Evolutionary conservation across 1,140 invertebrate genomes (phyloP).

Genomic region (Bilobella aurantiaca): DNA sequence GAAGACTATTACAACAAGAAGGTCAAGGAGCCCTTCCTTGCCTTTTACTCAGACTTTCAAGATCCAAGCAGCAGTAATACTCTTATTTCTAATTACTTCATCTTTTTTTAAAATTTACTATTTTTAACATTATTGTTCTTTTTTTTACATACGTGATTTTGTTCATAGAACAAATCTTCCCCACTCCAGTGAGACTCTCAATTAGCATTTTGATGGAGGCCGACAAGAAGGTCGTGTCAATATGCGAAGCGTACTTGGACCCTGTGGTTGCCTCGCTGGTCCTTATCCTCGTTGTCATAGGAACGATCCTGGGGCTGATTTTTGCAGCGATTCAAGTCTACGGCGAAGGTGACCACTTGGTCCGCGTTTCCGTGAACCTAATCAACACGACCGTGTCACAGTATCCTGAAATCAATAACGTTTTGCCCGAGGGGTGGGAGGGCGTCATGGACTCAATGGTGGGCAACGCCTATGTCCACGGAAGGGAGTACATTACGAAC

Average conservation of each 20-base stretch:
- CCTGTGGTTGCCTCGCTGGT: conserved; percentile 51
- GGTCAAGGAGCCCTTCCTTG: conserved; percentile 12
- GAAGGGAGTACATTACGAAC: conserved; percentile 69
- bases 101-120: no score
- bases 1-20: conserved; percentile 12
- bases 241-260: conserved; percentile 52
- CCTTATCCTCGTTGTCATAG: conserved; percentile 46
- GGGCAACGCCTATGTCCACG: conserved; percentile 77
- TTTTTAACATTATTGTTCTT: no score
- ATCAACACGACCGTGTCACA: conserved; percentile 80
- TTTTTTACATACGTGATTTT: no score
- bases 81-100: no score
- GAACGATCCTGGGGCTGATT: conserved; percentile 44
- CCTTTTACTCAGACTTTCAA: conserved; percentile 10
- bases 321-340: conserved; percentile 59
- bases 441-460: conserved; percentile 72
- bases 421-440: conserved; percentile 62
- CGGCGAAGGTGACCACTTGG: conserved; percentile 83
- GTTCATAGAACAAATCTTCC: conserved; percentile 15
- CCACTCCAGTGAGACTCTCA: not conserved
- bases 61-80: conserved; percentile 5
- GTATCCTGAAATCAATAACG: conserved; percentile 67
- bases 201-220: conserved; percentile 37
- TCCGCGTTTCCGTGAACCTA: conserved; percentile 75
- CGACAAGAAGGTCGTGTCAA: conserved; percentile 48